A percentile compares a stretch with the other conserved stretches of the same genome.
phyloP scores from a whole-genome alignment of 2,888 invertebrate species.

The Pachydiplax longipennis region DNA sequence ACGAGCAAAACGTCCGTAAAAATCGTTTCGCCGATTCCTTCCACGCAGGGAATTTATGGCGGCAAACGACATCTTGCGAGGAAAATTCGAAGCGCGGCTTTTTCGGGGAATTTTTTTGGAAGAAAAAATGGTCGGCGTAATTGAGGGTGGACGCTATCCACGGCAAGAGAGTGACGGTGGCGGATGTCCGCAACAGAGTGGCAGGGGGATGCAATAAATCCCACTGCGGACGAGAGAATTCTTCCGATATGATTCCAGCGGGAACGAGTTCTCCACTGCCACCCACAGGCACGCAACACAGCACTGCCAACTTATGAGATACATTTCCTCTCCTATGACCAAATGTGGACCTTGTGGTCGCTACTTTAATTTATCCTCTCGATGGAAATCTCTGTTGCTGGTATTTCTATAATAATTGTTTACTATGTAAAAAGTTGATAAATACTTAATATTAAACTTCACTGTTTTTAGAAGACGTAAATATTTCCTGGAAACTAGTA shows the following conservation, averaged over 20 bases:
- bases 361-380: no score
- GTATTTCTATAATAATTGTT: no score
- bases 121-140: not conserved
- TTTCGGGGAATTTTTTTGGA: not conserved
- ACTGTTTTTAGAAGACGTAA: no score
- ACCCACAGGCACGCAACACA: not conserved
- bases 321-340: not conserved
- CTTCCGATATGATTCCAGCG: constrained; percentile 14
- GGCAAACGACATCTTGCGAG: not conserved
- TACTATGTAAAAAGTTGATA: no score
- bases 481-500: no score
- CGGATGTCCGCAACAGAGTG: not conserved
- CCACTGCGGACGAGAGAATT: not conserved
- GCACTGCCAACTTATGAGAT: not conserved
- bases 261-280: not conserved
- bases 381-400: no score
- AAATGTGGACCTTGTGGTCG: no score
- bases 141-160: not conserved
- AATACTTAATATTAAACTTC: no score
- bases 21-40: not conserved
- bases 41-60: not conserved
- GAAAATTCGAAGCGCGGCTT: not conserved
- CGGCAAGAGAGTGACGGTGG: not conserved
- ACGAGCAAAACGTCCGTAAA: not conserved
- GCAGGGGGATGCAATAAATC: constrained; percentile 24